Evolutionary conservation across 2,797 vertebrate genomes (phyloP), one percentile per base, ranked within the genome.

Genomic region (Bovichtus variegatus): DNA sequence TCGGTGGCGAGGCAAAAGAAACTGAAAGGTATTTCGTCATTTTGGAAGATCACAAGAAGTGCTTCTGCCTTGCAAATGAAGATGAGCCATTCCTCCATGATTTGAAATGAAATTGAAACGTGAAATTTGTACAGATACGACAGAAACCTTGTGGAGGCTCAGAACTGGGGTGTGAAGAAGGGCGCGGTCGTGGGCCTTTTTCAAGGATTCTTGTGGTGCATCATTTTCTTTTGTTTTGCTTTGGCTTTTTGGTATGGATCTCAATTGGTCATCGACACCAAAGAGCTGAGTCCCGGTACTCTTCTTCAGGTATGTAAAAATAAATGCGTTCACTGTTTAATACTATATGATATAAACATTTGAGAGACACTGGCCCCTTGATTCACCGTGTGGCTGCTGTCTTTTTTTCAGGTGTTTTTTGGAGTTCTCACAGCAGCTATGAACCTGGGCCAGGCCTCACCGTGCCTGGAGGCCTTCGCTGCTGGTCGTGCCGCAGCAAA

Each of bases 231-330:
- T 25, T 95, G 93, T 81, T 96, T 92, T 13, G 93, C 94, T 71
- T 83, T 96, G 86, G 94, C 95, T 36, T 96, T 97, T 87, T 96
- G 96, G 96, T 96, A 96, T 2, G 96, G 96, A 18, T 96, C 96
- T 19, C 91, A 94, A 64, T 82, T 96, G 58, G 96, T 96, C 68
- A 93, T 95, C 15, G 94, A 96, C n/a, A 94, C 91, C 23, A 90
- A 90, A 18, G 96, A 96, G 83, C 82, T 96, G n/a, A 80, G 94
- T 34, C 93, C 96, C 7, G 96, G 96, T 12, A 79, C 83, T 53
- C 95, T 96, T 2, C 90, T 96, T 61, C 96, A 96, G 93, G 95
- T 96, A 78, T 34, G 63, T 41, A n/a, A 55, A 59, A 5, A 59
- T 13, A 19, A 38, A 53, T 34, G 10, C 18, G 31, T 60, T 40